Evolutionary conservation across 2,888 invertebrate species (phyloP).

Genomic region (Eupithecia centaureata): DNA sequence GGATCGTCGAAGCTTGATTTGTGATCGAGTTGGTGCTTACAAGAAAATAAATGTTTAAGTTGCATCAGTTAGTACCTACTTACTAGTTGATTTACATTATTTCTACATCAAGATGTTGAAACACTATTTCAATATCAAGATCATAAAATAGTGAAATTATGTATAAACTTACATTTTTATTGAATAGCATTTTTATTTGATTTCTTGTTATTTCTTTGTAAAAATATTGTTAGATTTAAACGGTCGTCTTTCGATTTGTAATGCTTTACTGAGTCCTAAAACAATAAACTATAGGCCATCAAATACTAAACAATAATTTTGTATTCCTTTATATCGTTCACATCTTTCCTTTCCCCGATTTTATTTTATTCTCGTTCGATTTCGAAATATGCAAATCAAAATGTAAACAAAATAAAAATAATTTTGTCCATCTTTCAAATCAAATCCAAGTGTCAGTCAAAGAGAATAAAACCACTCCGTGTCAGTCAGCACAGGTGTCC

Average conservation of each 20-base stretch:
- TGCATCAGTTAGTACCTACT: neutral
- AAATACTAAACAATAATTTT: neutral
- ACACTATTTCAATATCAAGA: too few relatives aligned
- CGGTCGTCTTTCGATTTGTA: neutral
- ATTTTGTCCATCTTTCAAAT: too few relatives aligned
- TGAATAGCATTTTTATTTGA: constrained; percentile 27
- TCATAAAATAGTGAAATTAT: constrained; percentile 13
- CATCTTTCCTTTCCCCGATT: neutral
- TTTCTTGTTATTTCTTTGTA: neutral
- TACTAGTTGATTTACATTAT: neutral
- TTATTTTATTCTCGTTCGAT: too few relatives aligned
- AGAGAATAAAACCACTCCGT: too few relatives aligned
- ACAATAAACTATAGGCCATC: neutral
- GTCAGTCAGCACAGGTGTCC: too few relatives aligned
- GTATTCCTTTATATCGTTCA: neutral
- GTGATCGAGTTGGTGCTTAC: neutral
- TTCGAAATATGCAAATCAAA: neutral
- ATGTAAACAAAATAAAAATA: neutral
- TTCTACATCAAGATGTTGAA: too few relatives aligned
- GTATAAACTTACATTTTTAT: constrained; percentile 45
- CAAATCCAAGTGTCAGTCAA: too few relatives aligned
- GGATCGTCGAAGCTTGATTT: neutral
- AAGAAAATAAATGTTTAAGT: neutral
- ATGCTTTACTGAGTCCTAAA: neutral
- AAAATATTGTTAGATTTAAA: neutral